Percentiles rank a stretch among this genome's conserved stretches.
Conservation (phyloP, 2,113 vertebrate genomes). For the Saguinus imperator region DNA sequence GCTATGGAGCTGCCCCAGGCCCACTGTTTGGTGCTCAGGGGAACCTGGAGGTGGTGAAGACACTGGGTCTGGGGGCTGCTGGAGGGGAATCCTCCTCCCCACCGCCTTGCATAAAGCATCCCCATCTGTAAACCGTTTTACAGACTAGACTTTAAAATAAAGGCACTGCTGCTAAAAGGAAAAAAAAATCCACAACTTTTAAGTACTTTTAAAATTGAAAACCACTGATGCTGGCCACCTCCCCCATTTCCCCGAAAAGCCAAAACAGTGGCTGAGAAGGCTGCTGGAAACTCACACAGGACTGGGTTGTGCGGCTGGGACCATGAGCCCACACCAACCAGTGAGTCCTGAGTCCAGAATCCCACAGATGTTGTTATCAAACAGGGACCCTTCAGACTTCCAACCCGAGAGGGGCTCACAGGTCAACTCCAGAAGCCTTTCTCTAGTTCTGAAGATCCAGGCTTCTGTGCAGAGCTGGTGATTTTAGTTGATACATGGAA, state of each 20-base stretch:
- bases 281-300: not conserved
- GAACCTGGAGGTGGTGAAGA: not conserved
- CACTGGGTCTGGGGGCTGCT: not conserved
- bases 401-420: too few relatives aligned
- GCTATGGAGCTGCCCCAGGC: not conserved
- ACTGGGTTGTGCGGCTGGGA: not conserved
- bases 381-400: not conserved
- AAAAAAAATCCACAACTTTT: not conserved
- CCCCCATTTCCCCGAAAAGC: too few relatives aligned
- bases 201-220: not conserved
- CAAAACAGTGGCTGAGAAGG: not conserved
- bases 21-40: not conserved
- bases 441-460: not conserved
- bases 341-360: too few relatives aligned
- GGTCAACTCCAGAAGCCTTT: not conserved
- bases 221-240: not conserved
- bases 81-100: not conserved
- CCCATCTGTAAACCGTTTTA: not conserved
- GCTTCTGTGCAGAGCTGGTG: not conserved
- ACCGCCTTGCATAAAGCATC: not conserved
- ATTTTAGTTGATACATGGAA: not conserved
- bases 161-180: not conserved
- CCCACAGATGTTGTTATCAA: not conserved
- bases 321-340: not conserved
- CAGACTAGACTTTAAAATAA: not conserved